These are phyloP conservation scores for Hemitrygon akajei DNA, from an alignment of 2,797 vertebrate species.

Conservation along the genomic window DNA sequence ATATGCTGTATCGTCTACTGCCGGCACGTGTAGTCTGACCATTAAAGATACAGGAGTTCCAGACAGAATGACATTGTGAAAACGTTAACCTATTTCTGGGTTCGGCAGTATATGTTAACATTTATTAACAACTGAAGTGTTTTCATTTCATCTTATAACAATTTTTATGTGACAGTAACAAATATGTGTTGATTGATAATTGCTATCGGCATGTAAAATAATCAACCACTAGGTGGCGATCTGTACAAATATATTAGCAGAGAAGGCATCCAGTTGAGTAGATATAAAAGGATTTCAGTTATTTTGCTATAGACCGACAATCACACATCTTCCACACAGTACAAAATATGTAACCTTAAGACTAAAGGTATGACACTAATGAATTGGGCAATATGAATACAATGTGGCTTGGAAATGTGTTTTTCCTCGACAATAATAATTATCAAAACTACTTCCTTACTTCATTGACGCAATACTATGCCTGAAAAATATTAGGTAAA, in stretches of 20 bases:
- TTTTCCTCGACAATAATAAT: not conserved
- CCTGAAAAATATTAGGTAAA: not conserved
- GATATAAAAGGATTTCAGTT: not conserved
- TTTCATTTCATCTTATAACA: not conserved
- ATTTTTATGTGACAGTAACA: not conserved
- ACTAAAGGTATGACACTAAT: not conserved
- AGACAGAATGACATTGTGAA: not conserved
- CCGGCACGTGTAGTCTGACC: not conserved
- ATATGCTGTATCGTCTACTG: too few species aligned
- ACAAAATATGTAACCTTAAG: not conserved
- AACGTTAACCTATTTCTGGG: not conserved
- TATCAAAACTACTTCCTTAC: not conserved
- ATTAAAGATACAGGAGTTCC: not conserved
- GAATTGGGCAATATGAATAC: not conserved
- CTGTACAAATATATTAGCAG: not conserved
- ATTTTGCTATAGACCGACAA: not conserved
- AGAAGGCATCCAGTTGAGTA: not conserved
- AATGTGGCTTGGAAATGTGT: not conserved
- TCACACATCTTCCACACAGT: not conserved
- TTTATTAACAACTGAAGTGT: not conserved
- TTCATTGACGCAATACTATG: not conserved
- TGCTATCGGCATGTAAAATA: not conserved
- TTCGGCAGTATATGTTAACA: not conserved
- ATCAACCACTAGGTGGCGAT: slow-evolving; percentile 10
- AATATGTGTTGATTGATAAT: not conserved